phyloP scores from a whole-genome alignment of 2,888 invertebrate genomes.

The Capitulum mitella region DNA sequence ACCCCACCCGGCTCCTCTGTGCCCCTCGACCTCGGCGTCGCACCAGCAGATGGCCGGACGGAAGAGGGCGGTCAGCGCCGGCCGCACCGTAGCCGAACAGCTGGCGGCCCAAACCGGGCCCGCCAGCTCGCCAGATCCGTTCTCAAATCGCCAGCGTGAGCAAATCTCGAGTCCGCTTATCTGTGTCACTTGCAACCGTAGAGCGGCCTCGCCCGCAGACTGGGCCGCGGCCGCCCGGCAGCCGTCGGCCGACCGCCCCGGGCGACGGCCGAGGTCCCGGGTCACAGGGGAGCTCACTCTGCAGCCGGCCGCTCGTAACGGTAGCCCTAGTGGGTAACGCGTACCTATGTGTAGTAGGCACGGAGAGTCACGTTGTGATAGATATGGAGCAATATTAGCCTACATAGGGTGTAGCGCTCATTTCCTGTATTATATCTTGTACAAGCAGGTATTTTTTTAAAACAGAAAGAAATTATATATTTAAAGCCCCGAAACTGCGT shows the following conservation, averaged over 20 bases:
- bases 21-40: too few relatives aligned
- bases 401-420: slow-evolving; percentile 22
- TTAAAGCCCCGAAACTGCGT: neutral
- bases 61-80: too few relatives aligned
- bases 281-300: neutral
- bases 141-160: too few relatives aligned
- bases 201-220: too few relatives aligned
- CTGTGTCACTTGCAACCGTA: too few relatives aligned
- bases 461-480: slow-evolving; percentile 23
- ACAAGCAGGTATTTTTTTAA: slow-evolving; percentile 25
- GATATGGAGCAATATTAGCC: slow-evolving; percentile 21
- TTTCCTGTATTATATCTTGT: slow-evolving; percentile 25
- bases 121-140: too few relatives aligned
- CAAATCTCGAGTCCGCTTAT: too few relatives aligned
- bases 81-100: too few relatives aligned
- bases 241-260: neutral
- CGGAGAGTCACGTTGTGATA: slow-evolving; percentile 19
- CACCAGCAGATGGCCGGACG: too few relatives aligned
- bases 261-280: neutral
- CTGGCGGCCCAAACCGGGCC: too few relatives aligned
- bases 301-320: neutral
- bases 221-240: neutral
- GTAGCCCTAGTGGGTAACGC: slow-evolving; percentile 1
- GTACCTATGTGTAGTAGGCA: slow-evolving; percentile 16
- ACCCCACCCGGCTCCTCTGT: too few relatives aligned